phyloP scores from a whole-genome alignment of 2,113 vertebrate genomes.

The Xerus inauris region DNA sequence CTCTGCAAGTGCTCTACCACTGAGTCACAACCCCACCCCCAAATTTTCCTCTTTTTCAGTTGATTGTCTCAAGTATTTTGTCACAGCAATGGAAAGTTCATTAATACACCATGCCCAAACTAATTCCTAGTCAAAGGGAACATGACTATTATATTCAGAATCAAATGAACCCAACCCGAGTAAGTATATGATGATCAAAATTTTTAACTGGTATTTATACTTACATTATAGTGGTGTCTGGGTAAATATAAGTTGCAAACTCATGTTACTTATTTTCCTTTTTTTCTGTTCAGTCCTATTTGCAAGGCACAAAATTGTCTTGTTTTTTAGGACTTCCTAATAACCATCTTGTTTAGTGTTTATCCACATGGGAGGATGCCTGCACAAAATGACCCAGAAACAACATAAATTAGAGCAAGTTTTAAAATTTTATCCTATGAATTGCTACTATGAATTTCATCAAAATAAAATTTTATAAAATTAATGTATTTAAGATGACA shows the following conservation, averaged over 20 bases:
- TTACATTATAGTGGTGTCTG: background rate
- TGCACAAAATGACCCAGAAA: background rate
- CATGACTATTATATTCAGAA: background rate
- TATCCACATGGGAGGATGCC: background rate
- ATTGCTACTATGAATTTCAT: background rate
- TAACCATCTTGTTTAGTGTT: background rate
- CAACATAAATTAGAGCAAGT: background rate
- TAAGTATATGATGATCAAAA: background rate
- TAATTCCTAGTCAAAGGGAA: background rate
- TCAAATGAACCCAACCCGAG: background rate
- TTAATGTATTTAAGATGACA: conserved; percentile 25
- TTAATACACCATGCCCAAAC: background rate
- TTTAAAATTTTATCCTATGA: conserved; percentile 26
- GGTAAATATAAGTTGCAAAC: background rate
- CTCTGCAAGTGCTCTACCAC: no score
- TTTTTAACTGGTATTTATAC: background rate
- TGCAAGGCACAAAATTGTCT: background rate
- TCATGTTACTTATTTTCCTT: background rate
- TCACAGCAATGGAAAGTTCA: background rate
- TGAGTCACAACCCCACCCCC: no score
- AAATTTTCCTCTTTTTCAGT: background rate
- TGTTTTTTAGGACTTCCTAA: background rate
- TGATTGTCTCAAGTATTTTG: background rate
- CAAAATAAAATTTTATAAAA: conserved; percentile 6
- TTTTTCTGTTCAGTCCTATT: background rate